A percentile compares a stretch with the other conserved stretches of the same genome.
These are phyloP conservation scores for Cataglyphis rosenhaueri DNA, from an alignment of 2,888 invertebrate species.

Conservation along the genomic window DNA sequence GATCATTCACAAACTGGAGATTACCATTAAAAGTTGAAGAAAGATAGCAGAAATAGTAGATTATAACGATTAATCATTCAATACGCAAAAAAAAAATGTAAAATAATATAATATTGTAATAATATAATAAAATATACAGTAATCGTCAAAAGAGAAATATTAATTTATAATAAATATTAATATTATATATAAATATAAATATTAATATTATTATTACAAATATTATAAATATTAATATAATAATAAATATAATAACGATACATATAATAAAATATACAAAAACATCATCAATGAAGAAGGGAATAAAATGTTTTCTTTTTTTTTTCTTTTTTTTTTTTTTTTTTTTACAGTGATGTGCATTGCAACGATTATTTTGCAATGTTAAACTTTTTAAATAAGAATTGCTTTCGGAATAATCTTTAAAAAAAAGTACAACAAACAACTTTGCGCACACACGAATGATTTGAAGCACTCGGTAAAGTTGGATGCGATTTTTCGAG, in stretches of 20 bases:
- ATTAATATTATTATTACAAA: too few relatives aligned
- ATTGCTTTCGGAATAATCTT: background rate
- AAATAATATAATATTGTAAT: background rate
- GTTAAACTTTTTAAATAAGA: background rate
- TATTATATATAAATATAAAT: too few relatives aligned
- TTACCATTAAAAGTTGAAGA: constrained; percentile 22
- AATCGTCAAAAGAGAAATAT: background rate
- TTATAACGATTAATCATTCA: background rate
- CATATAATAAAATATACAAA: background rate
- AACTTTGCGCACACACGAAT: background rate
- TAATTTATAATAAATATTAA: too few relatives aligned
- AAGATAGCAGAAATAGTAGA: background rate
- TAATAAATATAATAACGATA: background rate
- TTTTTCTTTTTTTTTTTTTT: background rate
- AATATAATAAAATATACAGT: background rate
- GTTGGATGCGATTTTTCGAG: background rate
- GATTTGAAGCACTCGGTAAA: background rate
- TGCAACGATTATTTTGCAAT: background rate
- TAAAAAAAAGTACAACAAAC: background rate
- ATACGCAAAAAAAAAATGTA: background rate
- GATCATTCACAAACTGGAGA: constrained; percentile 28
- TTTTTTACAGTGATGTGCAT: background rate
- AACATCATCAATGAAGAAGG: background rate
- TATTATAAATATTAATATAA: background rate
- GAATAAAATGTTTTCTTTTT: background rate